Evolutionary conservation across 2,888 invertebrate species (phyloP).

Genomic region (Synergus japonicus): DNA sequence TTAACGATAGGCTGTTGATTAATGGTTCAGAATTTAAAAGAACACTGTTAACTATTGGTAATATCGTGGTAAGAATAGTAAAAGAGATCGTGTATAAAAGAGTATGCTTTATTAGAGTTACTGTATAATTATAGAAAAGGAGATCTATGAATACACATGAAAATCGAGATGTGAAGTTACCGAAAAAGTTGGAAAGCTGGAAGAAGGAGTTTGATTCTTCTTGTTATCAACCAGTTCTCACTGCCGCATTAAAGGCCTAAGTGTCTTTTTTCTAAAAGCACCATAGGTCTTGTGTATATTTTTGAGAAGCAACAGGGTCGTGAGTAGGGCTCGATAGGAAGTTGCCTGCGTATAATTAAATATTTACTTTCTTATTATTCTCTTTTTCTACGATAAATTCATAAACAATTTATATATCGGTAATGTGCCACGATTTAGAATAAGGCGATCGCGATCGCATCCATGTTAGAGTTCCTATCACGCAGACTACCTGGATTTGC

Average conservation of each 20-base stretch:
- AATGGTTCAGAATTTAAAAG: slow-evolving; percentile 57
- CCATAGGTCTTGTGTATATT: slow-evolving; percentile 27
- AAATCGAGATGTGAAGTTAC: not conserved
- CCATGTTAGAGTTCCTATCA: slow-evolving; percentile 20
- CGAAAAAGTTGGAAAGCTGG: not conserved
- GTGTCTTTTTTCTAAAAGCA: slow-evolving; percentile 35
- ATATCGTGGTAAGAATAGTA: not conserved
- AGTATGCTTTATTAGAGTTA: not conserved
- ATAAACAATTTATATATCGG: slow-evolving; percentile 21
- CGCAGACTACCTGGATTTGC: slow-evolving; percentile 3
- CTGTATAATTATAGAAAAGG: not conserved
- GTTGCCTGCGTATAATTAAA: not conserved
- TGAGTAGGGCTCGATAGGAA: not conserved
- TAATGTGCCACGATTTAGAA: slow-evolving; percentile 30
- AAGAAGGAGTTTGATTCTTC: slow-evolving; percentile 17
- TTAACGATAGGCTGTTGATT: slow-evolving; percentile 58
- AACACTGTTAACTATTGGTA: slow-evolving; percentile 60
- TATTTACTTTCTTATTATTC: slow-evolving; percentile 22
- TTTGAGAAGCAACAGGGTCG: not conserved
- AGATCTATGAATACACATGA: not conserved
- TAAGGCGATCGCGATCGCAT: slow-evolving; percentile 22
- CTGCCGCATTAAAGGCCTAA: slow-evolving; percentile 41
- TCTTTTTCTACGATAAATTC: slow-evolving; percentile 18
- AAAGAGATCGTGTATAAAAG: not conserved
- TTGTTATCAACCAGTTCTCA: slow-evolving; percentile 43